Base-by-base conservation (phyloP, 2,113 vertebrate genomes). In the Indri indri region DNA sequence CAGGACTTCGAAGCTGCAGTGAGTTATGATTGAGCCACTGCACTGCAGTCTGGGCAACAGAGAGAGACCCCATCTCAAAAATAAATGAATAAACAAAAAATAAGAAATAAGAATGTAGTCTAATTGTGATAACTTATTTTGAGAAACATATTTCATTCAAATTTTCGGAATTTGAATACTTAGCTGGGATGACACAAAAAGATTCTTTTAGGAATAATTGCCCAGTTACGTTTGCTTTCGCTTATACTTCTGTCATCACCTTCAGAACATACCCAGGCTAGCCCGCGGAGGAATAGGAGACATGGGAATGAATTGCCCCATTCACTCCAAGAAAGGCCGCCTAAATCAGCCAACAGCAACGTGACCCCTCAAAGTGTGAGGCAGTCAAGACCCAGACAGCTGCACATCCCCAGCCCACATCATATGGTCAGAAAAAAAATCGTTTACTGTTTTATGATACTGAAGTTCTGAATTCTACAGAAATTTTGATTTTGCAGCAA, bases 101-200 rank as follows among this genome's bases (percentile, higher is more conserved):
- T 63, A 13, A 63, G 11, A 63, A 77, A 90, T 76, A 83, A 63
- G 8, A 71, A 0, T 79, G 8, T 54, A n/a, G 45, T n/a, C 4
- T 54, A 77, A 54, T 76, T 22, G n/a, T 83, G 70, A 17, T 18
- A 65, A 81, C 82, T 63, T 90, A 47, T 77, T 34, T 95, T 77
- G 32, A 91, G 54, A 97, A 50, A 37, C 1, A 14, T 42, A 32
- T 6, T 71, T 65, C 2, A 45, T 73, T 77, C 27, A 91, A 52
- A 52, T 83, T 88, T 77, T 9, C 14, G 54, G 52, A 54, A 59
- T 66, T 3, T 65, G 37, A 12, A 47, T 45, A 37, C 9, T 47
- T 59, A 76, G 9, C 45, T 77, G 61, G 40, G 25, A 22, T 23
- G 4, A 40, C 20, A 32, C 17, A 40, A 20, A 10, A 3, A 61